Evolutionary conservation across 1,140 invertebrate species (phyloP).

Genomic region (Tetramorium parvispinum): DNA sequence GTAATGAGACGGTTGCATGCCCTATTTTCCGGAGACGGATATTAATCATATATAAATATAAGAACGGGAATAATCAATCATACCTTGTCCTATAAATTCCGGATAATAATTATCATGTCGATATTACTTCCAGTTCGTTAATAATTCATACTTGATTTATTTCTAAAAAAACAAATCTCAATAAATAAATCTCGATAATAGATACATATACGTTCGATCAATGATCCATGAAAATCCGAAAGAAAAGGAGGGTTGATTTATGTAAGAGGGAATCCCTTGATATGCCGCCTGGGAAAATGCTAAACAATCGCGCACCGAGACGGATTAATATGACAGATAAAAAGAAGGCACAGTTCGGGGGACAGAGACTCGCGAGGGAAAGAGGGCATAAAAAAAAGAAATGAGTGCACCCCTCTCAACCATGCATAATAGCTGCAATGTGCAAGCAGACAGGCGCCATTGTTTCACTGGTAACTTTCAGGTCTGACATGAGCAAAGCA

Average conservation of each 20-base stretch:
- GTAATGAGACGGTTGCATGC: neutral
- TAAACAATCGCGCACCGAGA: conserved; percentile 32
- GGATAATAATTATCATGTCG: neutral
- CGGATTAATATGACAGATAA: conserved; percentile 33
- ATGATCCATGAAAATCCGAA: conserved; percentile 34
- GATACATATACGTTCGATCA: neutral
- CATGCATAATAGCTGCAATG: conserved; percentile 72
- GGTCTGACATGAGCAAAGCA: conserved; percentile 27
- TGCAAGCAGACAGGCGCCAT: conserved; percentile 64
- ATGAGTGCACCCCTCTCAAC: conserved; percentile 67
- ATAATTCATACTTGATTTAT: neutral
- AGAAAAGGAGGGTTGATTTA: conserved; percentile 25
- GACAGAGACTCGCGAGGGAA: neutral
- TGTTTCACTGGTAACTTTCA: conserved; percentile 60
- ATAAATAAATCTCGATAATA: neutral
- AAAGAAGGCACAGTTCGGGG: neutral
- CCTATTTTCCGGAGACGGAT: neutral
- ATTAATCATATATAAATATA: neutral
- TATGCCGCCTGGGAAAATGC: neutral
- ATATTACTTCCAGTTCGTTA: neutral
- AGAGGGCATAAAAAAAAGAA: neutral
- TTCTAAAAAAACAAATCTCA: neutral
- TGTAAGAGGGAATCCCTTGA: neutral
- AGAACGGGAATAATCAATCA: neutral
- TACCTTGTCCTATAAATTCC: neutral